Evolutionary conservation across 1,140 invertebrate genomes (phyloP), one percentile per base, ranked within the genome.

Genomic region (Yoshiicerus persimilis): DNA sequence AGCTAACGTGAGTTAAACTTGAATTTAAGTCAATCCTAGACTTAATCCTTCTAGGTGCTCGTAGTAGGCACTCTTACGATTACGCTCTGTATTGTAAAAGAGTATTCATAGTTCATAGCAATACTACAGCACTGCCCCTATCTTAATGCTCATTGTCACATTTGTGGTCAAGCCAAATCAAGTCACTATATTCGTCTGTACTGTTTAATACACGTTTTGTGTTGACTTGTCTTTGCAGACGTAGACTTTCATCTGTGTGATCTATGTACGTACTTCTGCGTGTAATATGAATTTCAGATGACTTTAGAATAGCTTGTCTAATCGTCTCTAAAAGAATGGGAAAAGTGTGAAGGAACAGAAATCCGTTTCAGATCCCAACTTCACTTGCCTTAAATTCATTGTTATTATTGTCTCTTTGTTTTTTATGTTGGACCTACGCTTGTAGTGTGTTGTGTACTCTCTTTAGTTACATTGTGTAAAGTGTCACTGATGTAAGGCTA

Each of bases 61-160:
- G n/a, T 66, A 66, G n/a, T n/a, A 66, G 13, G 8, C 41, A 47
- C 20, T 47, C 41, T 4, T 5, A 47, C 47, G 20, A 56, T 56
- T n/a, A 56, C 20, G 16, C n/a, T 16, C 47, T 56, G 20, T n/a
- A 56, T 47, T 47, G 16, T 41, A 41, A 47, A 20, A 47, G n/a
- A 70, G n/a, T n/a, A n/a, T n/a, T 70, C 23, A n/a, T 6, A 6
- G 27, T 10, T 27, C 1, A 9, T 70, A 70, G 8, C 20, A 80
- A 32, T 13, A 80, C 13, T 25, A 80, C 23, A 36, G 32, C 6
- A 75, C 70, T 30, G n/a, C n/a, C 75, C 75, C 38, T 36, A 80
- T 80, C 75, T 80, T 34, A 36, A 80, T 80, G 75, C 75, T 80
- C 75, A 80, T 80, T 80, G 75, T 80, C 75, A 80, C 75, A 80